Evolutionary conservation across 2,888 invertebrate species (phyloP).

Genomic region (Plagiodera versicolora): DNA sequence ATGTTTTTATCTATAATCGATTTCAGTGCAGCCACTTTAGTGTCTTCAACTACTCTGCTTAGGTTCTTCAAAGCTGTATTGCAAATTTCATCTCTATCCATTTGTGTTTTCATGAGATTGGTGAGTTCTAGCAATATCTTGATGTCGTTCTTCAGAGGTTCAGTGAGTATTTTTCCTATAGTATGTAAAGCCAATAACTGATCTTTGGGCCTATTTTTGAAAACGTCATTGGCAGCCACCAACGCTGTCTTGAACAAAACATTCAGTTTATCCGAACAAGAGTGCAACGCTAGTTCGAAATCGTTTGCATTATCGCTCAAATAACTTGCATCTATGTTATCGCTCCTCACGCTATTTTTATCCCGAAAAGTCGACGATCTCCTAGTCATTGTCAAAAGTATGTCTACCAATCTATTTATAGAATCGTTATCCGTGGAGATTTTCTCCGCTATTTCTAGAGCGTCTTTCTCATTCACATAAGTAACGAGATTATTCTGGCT

Average conservation of each 20-base stretch:
- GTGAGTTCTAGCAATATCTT: conserved; percentile 46
- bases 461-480: conserved; percentile 49
- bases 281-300: conserved; percentile 45
- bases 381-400: conserved; percentile 50
- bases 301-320: conserved; percentile 42
- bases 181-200: conserved; percentile 51
- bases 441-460: conserved; percentile 47
- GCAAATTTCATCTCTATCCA: conserved; percentile 50
- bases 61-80: conserved; percentile 49
- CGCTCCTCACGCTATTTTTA: conserved; percentile 50
- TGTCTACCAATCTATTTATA: conserved; percentile 51
- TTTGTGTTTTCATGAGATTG: conserved; percentile 47
- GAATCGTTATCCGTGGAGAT: conserved; percentile 47
- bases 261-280: conserved; percentile 46
- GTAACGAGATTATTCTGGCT: conserved; percentile 49
- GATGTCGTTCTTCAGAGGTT: conserved; percentile 44
- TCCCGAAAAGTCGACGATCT: conserved; percentile 51
- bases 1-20: conserved; percentile 32
- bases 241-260: conserved; percentile 51
- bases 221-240: conserved; percentile 52
- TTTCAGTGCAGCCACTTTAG: conserved; percentile 65
- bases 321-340: conserved; percentile 49
- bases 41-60: conserved; percentile 59
- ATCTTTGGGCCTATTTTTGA: conserved; percentile 52
- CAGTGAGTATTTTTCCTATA: conserved; percentile 47